Evolutionary conservation across 2,797 vertebrate genomes (phyloP).

Genomic region (Danio aesculapii): DNA sequence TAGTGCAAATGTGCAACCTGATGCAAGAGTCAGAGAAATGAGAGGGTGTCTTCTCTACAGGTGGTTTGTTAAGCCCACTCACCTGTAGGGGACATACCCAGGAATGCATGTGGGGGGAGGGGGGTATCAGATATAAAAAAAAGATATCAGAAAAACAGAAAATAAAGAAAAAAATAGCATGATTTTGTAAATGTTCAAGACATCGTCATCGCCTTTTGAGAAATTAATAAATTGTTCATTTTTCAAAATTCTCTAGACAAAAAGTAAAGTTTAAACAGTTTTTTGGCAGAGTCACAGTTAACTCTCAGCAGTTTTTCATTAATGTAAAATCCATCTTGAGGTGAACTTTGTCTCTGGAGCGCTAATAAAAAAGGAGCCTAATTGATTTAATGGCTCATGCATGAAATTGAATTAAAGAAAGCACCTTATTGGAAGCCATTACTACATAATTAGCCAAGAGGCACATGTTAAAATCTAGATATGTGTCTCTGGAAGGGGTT

Average conservation of each 20-base stretch:
- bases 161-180: no score
- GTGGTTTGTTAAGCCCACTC: no score
- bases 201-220: no score
- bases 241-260: neutral
- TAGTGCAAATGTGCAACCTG: no score
- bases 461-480: neutral
- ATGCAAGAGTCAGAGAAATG: no score
- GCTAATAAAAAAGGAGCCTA: neutral
- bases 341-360: neutral
- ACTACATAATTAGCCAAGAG: neutral
- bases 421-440: neutral
- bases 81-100: no score
- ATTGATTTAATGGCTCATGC: conserved; percentile 18
- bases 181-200: no score
- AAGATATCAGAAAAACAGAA: no score
- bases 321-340: neutral
- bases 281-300: neutral
- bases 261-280: neutral
- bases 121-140: no score
- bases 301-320: neutral
- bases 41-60: no score
- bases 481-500: neutral
- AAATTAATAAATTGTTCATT: no score
- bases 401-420: conserved; percentile 30
- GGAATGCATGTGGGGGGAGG: no score